Evolutionary conservation across 1,140 invertebrate species (phyloP).

Genomic region (Lepidurus apus): DNA sequence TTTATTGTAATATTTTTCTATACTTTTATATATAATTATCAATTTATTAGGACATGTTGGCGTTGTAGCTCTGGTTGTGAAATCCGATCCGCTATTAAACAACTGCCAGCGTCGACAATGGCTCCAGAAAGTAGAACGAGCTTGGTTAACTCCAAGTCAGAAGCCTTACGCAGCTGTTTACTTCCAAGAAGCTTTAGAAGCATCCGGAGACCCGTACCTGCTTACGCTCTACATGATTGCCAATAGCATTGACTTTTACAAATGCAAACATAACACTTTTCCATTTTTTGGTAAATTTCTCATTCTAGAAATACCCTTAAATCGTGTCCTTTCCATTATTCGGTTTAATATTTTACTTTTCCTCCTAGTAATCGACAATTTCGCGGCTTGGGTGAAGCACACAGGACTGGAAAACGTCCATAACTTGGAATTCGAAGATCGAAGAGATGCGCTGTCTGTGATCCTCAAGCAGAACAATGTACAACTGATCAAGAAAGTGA

Average conservation of each 20-base stretch:
- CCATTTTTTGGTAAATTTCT: slow-evolving; percentile 22
- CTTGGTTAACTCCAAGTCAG: not conserved
- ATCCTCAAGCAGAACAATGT: slow-evolving; percentile 28
- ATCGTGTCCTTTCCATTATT: not conserved
- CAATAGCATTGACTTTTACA: slow-evolving; percentile 27
- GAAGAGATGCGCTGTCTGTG: slow-evolving; percentile 12
- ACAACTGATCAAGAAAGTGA: slow-evolving; percentile 28
- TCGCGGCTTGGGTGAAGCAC: slow-evolving; percentile 30
- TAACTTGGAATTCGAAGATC: not conserved
- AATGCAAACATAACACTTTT: slow-evolving; percentile 25
- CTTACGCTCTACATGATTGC: not conserved
- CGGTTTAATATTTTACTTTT: not conserved
- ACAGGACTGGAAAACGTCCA: slow-evolving; percentile 7
- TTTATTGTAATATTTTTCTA: not conserved
- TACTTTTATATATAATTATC: not conserved
- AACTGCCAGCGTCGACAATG: not conserved
- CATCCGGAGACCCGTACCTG: not conserved
- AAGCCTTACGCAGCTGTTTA: not conserved
- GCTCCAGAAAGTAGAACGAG: not conserved
- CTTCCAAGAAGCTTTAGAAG: not conserved
- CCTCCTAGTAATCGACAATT: slow-evolving; percentile 29
- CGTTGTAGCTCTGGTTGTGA: not conserved
- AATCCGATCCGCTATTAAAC: not conserved
- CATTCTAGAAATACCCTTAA: no score
- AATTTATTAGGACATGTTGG: not conserved